Base-by-base conservation (phyloP, 2,797 vertebrate genomes). In the Takifugu ocellatus region DNA sequence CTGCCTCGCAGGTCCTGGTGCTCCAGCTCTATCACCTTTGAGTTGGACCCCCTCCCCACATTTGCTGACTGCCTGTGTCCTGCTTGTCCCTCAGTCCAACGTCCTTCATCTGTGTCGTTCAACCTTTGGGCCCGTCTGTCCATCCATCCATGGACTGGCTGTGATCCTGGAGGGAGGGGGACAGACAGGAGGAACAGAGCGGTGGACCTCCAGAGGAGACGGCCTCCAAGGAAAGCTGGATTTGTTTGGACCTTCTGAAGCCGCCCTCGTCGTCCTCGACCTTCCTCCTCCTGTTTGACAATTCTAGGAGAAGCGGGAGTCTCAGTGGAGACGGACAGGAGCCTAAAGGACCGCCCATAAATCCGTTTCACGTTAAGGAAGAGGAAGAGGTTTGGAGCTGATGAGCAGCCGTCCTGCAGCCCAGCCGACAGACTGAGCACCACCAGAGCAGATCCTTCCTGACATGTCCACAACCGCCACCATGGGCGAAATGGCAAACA, bases 401-500 rank as follows among this genome's bases (percentile, higher is more conserved):
- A 84, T 82, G 84, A 85, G 49, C 72, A 77, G 43, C 67, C 59
- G 55, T 51, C 56, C 68, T 77, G 31, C 66, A 49, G 47, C 51
- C 65, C 61, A 70, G 62, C 68, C 2, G 61, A 59, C 63, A 66
- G 71, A 72, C 63, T 42, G 68, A 75, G 49, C 45, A 61, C 69
- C 4, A 59, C 58, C 66, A 80, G 65, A 73, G 48, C 44, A 45
- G 45, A 44, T 50, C 49, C 59, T 67, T 16, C 59, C 52, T 71
- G 84, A 79, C 63, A 91, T 91, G 90, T 91, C 89, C 61, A 91
- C 88, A 14, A 91, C 90, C 15, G 90, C 85, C 61, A 90, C 90
- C 0, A 94, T 95, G 93, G 94, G 93, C 3, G 94, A 95, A 73
- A 91, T 95, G 89, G 93, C 92, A 49, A 95, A 95, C 87, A 95